Conservation (phyloP, 2,888 invertebrate species). For the Teleiodes luculella region DNA sequence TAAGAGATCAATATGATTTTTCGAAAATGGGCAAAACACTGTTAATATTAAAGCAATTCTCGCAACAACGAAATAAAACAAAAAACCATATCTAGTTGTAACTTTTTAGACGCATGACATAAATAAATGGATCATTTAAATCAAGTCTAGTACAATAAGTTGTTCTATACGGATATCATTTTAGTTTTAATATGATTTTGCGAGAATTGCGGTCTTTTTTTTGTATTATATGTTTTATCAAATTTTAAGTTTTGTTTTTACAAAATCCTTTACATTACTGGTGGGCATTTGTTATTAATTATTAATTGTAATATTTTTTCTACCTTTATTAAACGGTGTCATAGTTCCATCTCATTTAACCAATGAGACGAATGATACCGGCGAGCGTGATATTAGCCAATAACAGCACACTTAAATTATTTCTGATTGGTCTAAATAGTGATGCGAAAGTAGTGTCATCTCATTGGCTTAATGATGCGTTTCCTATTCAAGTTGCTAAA, state of each 20-base stretch:
- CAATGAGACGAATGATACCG: not conserved
- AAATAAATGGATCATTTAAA: too few species aligned
- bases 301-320: not conserved
- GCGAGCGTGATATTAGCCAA: not conserved
- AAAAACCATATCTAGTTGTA: not conserved
- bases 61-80: not conserved
- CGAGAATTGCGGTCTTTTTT: too few species aligned
- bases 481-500: not conserved
- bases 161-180: too few species aligned
- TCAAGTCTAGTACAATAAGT: too few species aligned
- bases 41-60: not conserved
- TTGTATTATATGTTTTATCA: too few species aligned
- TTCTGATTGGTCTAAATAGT: not conserved
- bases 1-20: conserved; percentile 43
- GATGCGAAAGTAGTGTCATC: not conserved
- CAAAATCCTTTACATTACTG: not conserved
- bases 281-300: not conserved
- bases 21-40: conserved; percentile 56
- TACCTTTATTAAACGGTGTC: not conserved
- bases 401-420: not conserved
- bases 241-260: too few species aligned
- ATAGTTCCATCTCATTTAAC: not conserved
- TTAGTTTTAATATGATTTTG: too few species aligned
- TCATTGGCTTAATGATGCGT: not conserved
- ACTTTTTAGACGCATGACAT: too few species aligned